Percentiles rank a stretch among this genome's conserved stretches.
Evolutionary conservation across 2,888 invertebrate genomes (phyloP).

Genomic region (Eupithecia subfuscata): DNA sequence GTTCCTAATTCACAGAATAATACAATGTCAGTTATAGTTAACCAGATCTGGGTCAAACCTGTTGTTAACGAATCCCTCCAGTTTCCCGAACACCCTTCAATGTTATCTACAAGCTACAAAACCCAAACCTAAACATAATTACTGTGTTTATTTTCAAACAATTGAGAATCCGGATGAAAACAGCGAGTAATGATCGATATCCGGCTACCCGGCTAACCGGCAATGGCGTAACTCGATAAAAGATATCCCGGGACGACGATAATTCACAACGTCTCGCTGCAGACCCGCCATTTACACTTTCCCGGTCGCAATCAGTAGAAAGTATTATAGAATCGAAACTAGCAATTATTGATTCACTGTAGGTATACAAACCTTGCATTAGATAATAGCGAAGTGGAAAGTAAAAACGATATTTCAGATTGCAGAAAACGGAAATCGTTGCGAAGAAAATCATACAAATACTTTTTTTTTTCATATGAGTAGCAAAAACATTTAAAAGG

Average conservation of each 20-base stretch:
- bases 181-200: conserved; percentile 12
- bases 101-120: background rate
- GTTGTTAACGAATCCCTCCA: too few relatives aligned
- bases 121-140: background rate
- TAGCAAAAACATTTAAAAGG: too few relatives aligned
- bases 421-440: too few relatives aligned
- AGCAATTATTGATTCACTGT: background rate
- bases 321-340: background rate
- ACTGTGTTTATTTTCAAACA: conserved; percentile 1
- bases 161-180: background rate
- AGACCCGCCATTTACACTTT: conserved; percentile 30
- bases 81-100: background rate
- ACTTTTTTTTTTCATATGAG: too few relatives aligned
- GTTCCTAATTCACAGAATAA: too few relatives aligned
- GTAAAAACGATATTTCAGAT: background rate
- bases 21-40: background rate
- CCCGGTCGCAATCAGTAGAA: background rate
- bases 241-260: conserved; percentile 76
- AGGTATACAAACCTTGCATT: background rate
- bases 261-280: conserved; percentile 48
- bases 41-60: background rate
- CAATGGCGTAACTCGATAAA: conserved; percentile 79
- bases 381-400: background rate
- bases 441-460: too few relatives aligned
- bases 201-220: conserved; percentile 43